A percentile compares a stretch with the other conserved stretches of the same genome.
These are phyloP conservation scores for Drosophila dives DNA, from an alignment of 2,888 invertebrate genomes.

Conservation along the genomic window DNA sequence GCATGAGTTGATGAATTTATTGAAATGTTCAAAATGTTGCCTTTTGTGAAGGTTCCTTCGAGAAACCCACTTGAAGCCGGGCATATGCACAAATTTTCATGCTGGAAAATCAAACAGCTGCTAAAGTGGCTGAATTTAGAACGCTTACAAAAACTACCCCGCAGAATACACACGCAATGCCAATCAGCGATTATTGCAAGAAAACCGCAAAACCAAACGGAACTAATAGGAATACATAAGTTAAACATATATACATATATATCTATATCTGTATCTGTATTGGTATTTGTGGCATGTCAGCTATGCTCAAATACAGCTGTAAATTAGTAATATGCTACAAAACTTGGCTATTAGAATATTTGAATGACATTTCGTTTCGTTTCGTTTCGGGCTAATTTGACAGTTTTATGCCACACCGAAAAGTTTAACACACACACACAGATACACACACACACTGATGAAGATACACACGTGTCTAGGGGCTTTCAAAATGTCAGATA, in stretches of 20 bases:
- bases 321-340: slow-evolving; percentile 68
- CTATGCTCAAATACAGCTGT: slow-evolving; percentile 43
- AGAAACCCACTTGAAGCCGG: slow-evolving; percentile 36
- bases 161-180: slow-evolving; percentile 35
- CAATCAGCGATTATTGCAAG: slow-evolving; percentile 32
- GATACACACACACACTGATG: slow-evolving; percentile 12
- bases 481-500: slow-evolving; percentile 73
- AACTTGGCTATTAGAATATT: slow-evolving; percentile 63
- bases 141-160: slow-evolving; percentile 38
- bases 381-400: slow-evolving; percentile 69
- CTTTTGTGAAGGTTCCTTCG: slow-evolving; percentile 36
- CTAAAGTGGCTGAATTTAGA: slow-evolving; percentile 41
- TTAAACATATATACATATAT: neutral
- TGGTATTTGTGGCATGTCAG: slow-evolving; percentile 43
- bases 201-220: slow-evolving; percentile 32
- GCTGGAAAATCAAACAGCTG: slow-evolving; percentile 73
- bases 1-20: slow-evolving; percentile 74
- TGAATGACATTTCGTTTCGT: slow-evolving; percentile 47
- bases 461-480: slow-evolving; percentile 47
- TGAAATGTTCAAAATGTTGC: slow-evolving; percentile 62
- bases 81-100: slow-evolving; percentile 67
- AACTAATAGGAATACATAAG: neutral
- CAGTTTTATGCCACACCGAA: slow-evolving; percentile 70
- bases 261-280: neutral
- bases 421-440: slow-evolving; percentile 35